phyloP scores from a whole-genome alignment of 2,888 invertebrate genomes.

The Tipula unca region DNA sequence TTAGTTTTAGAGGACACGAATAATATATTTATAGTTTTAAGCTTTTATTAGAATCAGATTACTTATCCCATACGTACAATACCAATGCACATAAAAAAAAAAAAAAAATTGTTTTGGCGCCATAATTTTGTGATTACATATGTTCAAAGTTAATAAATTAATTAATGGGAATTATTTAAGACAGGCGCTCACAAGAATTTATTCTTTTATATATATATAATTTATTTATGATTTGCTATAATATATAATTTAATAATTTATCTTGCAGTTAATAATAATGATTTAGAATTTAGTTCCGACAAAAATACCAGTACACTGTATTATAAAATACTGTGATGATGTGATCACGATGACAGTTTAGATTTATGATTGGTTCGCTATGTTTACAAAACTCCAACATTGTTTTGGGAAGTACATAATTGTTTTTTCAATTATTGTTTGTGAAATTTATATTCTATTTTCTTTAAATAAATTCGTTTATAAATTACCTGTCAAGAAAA shows the following conservation, averaged over 20 bases:
- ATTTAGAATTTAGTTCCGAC: neutral
- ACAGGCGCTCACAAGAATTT: neutral
- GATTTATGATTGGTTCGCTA: neutral
- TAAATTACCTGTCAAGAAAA: too few relatives aligned
- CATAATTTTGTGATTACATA: neutral
- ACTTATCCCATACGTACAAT: neutral
- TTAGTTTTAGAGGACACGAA: neutral
- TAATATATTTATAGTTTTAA: neutral
- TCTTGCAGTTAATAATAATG: neutral
- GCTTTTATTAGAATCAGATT: neutral
- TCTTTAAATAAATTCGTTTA: too few relatives aligned
- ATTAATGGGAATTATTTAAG: neutral
- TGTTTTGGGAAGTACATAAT: too few relatives aligned
- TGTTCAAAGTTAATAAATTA: neutral
- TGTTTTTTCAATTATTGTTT: too few relatives aligned
- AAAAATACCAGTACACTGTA: neutral
- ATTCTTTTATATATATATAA: too few relatives aligned
- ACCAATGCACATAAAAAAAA: neutral
- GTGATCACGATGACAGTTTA: neutral
- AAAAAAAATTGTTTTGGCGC: neutral
- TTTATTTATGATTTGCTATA: neutral
- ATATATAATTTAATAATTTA: neutral
- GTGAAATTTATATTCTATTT: too few relatives aligned
- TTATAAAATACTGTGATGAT: neutral
- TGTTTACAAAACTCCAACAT: too few relatives aligned